A percentile compares a stretch with the other conserved stretches of the same genome.
Evolutionary conservation across 2,888 invertebrate genomes (phyloP).

Genomic region (Hirtodrosophila confusa): DNA sequence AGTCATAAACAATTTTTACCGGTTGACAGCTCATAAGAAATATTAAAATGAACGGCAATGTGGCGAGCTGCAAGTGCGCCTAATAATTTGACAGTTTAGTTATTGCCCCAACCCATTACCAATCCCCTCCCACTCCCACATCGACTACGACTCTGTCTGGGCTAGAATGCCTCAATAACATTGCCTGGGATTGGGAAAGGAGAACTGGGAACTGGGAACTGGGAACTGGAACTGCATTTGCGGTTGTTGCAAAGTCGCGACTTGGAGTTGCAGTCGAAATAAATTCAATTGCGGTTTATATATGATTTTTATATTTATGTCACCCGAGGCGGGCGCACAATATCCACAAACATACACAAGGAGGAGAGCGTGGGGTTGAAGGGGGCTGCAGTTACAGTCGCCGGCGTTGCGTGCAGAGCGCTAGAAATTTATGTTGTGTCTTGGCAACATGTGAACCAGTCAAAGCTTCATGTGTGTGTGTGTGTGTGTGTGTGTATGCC

Average conservation of each 20-base stretch:
- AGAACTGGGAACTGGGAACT: constrained; percentile 11
- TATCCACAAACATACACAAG: constrained; percentile 19
- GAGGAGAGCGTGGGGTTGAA: neutral
- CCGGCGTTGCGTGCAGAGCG: constrained; percentile 61
- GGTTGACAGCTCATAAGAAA: constrained; percentile 71
- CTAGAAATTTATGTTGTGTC: constrained; percentile 77
- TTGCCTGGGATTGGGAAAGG: constrained; percentile 2
- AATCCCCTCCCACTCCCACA: neutral
- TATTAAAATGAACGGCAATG: constrained; percentile 60
- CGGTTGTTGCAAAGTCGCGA: constrained; percentile 52
- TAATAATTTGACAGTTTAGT: constrained; percentile 78
- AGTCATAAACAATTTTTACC: constrained; percentile 67
- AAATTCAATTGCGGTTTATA: constrained; percentile 81
- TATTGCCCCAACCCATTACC: constrained; percentile 38
- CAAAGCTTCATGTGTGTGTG: constrained; percentile 15
- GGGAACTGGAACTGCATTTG: constrained; percentile 45
- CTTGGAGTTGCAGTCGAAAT: constrained; percentile 69
- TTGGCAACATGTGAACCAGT: constrained; percentile 70
- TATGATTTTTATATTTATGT: constrained; percentile 74
- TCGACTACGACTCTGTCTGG: constrained; percentile 15
- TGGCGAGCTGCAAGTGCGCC: constrained; percentile 51
- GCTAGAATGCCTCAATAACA: neutral
- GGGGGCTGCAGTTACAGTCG: constrained; percentile 1
- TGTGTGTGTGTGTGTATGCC: constrained; percentile 12
- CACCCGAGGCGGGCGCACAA: constrained; percentile 52